Conservation (phyloP, 2,113 vertebrate genomes). For the Sorex fumeus region DNA sequence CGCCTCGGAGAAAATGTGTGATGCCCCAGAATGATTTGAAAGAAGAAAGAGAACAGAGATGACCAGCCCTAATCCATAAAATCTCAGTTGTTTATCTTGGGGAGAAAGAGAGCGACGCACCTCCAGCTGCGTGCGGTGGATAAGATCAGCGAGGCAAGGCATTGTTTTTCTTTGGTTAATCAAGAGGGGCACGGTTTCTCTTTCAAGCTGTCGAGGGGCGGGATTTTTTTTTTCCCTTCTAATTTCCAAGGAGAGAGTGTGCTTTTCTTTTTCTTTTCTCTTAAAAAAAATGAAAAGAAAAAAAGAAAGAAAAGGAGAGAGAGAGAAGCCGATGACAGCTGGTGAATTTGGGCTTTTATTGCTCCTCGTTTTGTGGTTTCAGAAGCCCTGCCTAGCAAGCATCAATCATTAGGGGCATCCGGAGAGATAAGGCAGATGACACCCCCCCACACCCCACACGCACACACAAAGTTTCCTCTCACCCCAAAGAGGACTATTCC, state of each 20-base stretch:
- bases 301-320: too few relatives aligned
- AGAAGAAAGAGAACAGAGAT: constrained; percentile 75
- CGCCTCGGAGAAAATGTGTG: constrained; percentile 71
- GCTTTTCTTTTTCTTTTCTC: background rate
- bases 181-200: background rate
- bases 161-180: constrained; percentile 6
- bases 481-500: background rate
- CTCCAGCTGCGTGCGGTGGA: constrained; percentile 19
- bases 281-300: too few relatives aligned
- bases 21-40: constrained; percentile 45
- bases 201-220: constrained; percentile 41
- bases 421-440: background rate
- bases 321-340: constrained; percentile 24
- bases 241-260: background rate
- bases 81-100: constrained; percentile 61
- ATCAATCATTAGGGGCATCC: constrained; percentile 55
- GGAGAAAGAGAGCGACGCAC: background rate
- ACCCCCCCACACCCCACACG: too few relatives aligned
- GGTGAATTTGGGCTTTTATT: constrained; percentile 10
- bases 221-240: background rate
- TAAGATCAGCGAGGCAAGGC: background rate
- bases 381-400: constrained; percentile 16
- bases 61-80: constrained; percentile 51
- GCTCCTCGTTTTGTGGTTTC: constrained; percentile 61
- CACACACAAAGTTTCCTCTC: background rate